Base-by-base conservation (phyloP, 2,888 invertebrate genomes). In the Encarsia formosa region DNA sequence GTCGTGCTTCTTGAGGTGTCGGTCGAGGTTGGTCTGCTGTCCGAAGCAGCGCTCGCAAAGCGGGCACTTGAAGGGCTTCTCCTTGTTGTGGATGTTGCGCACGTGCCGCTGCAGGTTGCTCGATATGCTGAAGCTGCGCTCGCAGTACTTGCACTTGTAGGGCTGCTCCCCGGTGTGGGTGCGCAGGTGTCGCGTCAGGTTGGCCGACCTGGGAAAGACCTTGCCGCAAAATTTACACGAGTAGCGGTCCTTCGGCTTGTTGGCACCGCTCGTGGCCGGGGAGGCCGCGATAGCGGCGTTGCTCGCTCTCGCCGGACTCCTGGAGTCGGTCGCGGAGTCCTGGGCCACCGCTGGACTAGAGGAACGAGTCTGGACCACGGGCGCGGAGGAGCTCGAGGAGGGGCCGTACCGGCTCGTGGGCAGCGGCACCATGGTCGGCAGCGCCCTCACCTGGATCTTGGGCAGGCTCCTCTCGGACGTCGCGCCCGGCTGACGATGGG, bases 91-190 rank as follows among this genome's bases (percentile, higher is more conserved):
- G 61, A 99, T 99, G 75, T 99, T 99, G 60, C 99, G 82, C 43
- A 99, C 96, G 78, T 99, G 99, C 50, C 99, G 84, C 74, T 98
- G 97, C 55, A 99, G 82, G 71, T 99, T 99, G 59, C 96, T 96
- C 3, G 97, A 97, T 77, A 99, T 99, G 70, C 95, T 96, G 80
- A 99, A 99, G 59, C 94, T 95, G 60, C 98, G 83, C 75, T 97
- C 97, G 79, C 98, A 99, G 77, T 96, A 97, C 76, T 96, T 92
- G 79, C 98, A 98, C 75, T 94, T 93, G 79, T 95, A 95, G 15
- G 95, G 95, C 73, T 95, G 95, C 71, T 98, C 98, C 48, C 98
- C 98, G 4, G 98, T 98, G 75, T 98, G 98, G 24, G 98, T 99
- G 62, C 98, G 82, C 66, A 98, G 80, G 75, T 99, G 98, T 59